A percentile compares a stretch with the other conserved stretches of the same genome.
Evolutionary conservation across 2,797 vertebrate species (phyloP).

Genomic region (Paramormyrops hopkinsi): DNA sequence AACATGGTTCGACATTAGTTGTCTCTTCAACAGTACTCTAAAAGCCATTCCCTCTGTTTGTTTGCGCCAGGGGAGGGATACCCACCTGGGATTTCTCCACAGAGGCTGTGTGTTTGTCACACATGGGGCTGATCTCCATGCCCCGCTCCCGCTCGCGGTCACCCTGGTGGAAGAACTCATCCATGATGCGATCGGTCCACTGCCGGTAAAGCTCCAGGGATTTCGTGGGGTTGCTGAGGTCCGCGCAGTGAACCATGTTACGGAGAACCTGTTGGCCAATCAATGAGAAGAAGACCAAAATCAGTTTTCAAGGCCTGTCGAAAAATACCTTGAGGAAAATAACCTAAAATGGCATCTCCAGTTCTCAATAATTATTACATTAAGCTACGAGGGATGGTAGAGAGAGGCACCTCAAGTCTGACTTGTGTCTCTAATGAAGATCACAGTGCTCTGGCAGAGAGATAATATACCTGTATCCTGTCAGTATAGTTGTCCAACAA

Average conservation of each 20-base stretch:
- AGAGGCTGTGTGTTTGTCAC: slow-evolving; percentile 92
- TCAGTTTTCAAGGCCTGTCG: background rate
- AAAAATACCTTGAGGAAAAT: background rate
- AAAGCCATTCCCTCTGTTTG: background rate
- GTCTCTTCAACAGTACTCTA: background rate
- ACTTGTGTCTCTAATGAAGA: background rate
- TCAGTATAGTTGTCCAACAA: slow-evolving; percentile 97
- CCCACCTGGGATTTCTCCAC: slow-evolving; percentile 96
- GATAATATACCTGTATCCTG: slow-evolving; percentile 81
- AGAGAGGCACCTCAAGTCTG: slow-evolving; percentile 17
- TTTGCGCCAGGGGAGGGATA: background rate
- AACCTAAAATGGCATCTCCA: background rate
- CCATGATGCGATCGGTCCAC: slow-evolving; percentile 98
- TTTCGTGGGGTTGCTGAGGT: slow-evolving; percentile 95
- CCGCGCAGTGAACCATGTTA: slow-evolving; percentile 97
- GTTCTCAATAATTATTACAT: slow-evolving; percentile 18
- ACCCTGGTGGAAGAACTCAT: slow-evolving; percentile 97
- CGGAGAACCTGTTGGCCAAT: slow-evolving; percentile 74
- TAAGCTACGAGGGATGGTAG: background rate
- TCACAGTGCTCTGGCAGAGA: slow-evolving; percentile 21
- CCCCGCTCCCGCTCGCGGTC: slow-evolving; percentile 89
- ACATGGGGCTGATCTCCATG: slow-evolving; percentile 98
- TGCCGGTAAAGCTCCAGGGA: slow-evolving; percentile 92
- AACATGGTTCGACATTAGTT: background rate
- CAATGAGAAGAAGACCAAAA: background rate